phyloP scores from a whole-genome alignment of 2,888 invertebrate genomes.

The Uloborus plumipes region DNA sequence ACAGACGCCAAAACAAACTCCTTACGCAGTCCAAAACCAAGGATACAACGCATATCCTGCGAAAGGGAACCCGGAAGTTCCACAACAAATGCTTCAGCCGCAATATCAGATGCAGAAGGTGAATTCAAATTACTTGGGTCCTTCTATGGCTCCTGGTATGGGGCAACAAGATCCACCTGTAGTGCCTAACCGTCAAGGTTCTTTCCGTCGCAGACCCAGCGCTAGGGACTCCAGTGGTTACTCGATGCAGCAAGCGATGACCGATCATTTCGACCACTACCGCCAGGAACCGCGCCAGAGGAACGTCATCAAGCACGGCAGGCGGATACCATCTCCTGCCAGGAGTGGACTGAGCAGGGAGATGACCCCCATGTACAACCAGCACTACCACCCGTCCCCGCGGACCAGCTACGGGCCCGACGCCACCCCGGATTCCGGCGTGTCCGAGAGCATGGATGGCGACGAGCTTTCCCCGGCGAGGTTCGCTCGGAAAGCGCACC shows the following conservation, averaged over 20 bases:
- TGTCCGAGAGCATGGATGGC: constrained; percentile 68
- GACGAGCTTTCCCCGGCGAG: constrained; percentile 66
- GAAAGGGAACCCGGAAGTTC: not conserved
- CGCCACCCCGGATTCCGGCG: constrained; percentile 69
- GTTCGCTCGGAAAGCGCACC: constrained; percentile 59
- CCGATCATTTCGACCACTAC: constrained; percentile 95
- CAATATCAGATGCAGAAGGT: constrained; percentile 33
- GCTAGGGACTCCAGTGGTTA: constrained; percentile 65
- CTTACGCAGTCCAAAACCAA: constrained; percentile 34
- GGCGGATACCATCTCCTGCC: constrained; percentile 52
- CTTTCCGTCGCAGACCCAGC: constrained; percentile 47
- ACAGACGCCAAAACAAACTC: constrained; percentile 20
- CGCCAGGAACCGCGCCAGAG: constrained; percentile 41
- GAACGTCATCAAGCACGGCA: constrained; percentile 47
- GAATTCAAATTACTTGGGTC: constrained; percentile 47
- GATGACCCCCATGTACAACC: constrained; percentile 12
- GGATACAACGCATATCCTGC: constrained; percentile 38
- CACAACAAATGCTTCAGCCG: constrained; percentile 26
- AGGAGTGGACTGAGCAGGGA: constrained; percentile 14
- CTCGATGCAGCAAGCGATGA: constrained; percentile 75
- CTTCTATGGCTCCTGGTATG: not conserved
- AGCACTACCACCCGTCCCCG: constrained; percentile 17
- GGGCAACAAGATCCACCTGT: constrained; percentile 41
- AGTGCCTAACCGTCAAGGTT: constrained; percentile 56
- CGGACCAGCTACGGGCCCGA: constrained; percentile 66